Conservation (phyloP, 2,797 vertebrate species). For the Dendrocincla tyrannina region DNA sequence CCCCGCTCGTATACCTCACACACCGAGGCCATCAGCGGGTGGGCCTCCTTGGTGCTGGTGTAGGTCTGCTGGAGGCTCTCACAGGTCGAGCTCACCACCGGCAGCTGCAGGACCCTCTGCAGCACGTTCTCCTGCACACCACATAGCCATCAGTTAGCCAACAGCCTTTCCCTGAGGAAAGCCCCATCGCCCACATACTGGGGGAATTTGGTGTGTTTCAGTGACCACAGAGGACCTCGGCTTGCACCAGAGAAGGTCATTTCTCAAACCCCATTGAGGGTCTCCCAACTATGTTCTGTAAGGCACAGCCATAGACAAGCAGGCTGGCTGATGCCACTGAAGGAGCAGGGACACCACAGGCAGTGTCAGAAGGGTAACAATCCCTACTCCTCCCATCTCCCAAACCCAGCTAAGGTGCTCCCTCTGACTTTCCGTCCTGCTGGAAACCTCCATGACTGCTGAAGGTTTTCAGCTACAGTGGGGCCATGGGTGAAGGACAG, state of each 20-base stretch:
- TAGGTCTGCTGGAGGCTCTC: slow-evolving; percentile 78
- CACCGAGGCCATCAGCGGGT: slow-evolving; percentile 76
- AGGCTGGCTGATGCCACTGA: background rate
- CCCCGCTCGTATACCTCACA: slow-evolving; percentile 78
- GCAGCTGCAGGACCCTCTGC: slow-evolving; percentile 77
- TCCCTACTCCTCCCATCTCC: background rate
- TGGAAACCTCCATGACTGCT: background rate
- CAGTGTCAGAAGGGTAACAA: fast-evolving
- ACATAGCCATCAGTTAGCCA: fast-evolving
- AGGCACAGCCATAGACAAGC: background rate
- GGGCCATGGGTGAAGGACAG: background rate
- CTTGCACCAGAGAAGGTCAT: background rate
- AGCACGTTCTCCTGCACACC: slow-evolving; percentile 71
- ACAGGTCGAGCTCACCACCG: slow-evolving; percentile 74
- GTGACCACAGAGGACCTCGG: background rate
- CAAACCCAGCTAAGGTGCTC: fast-evolving
- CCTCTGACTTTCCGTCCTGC: background rate
- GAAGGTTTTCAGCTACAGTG: background rate
- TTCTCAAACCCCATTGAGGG: background rate
- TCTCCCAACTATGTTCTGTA: background rate
- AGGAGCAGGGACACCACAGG: background rate
- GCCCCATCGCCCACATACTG: fast-evolving
- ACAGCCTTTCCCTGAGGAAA: background rate
- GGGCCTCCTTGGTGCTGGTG: slow-evolving; percentile 75
- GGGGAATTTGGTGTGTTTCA: background rate